A percentile compares a stretch with the other conserved stretches of the same genome.
Evolutionary conservation across 2,797 vertebrate genomes (phyloP).

Genomic region (Tenualosa thibaudeaui): DNA sequence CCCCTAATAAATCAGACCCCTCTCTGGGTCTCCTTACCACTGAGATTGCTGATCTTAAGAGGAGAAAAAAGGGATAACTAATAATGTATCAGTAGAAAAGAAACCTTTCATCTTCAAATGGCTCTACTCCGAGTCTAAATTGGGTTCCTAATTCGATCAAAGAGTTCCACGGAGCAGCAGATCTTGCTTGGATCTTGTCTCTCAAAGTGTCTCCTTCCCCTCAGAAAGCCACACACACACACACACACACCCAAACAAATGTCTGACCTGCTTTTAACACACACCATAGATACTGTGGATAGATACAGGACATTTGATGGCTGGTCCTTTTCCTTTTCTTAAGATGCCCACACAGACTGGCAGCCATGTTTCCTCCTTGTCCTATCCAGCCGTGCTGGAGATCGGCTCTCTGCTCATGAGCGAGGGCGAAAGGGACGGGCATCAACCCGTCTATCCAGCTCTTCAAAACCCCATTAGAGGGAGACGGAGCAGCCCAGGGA

Average conservation of each 20-base stretch:
- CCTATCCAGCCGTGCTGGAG: not conserved
- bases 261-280: not conserved
- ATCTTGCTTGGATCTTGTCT: slow-evolving; percentile 22
- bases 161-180: slow-evolving; percentile 4
- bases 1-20: slow-evolving; percentile 30
- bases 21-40: slow-evolving; percentile 10
- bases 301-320: not conserved
- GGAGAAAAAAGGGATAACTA: slow-evolving; percentile 21
- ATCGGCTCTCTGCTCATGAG: not conserved
- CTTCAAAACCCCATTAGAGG: slow-evolving; percentile 14
- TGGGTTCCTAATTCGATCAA: slow-evolving; percentile 24
- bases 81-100: slow-evolving; percentile 24
- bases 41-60: slow-evolving; percentile 20
- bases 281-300: not conserved
- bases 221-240: not conserved
- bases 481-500: not conserved
- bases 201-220: slow-evolving; percentile 19
- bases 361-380: not conserved
- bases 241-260: not conserved
- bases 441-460: not conserved
- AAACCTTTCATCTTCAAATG: slow-evolving; percentile 26
- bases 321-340: not conserved
- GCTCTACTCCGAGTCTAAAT: slow-evolving; percentile 15
- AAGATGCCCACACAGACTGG: not conserved
- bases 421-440: not conserved